Base-by-base conservation (phyloP, 2,113 vertebrate genomes). In the Erythrocercus mccallii region DNA sequence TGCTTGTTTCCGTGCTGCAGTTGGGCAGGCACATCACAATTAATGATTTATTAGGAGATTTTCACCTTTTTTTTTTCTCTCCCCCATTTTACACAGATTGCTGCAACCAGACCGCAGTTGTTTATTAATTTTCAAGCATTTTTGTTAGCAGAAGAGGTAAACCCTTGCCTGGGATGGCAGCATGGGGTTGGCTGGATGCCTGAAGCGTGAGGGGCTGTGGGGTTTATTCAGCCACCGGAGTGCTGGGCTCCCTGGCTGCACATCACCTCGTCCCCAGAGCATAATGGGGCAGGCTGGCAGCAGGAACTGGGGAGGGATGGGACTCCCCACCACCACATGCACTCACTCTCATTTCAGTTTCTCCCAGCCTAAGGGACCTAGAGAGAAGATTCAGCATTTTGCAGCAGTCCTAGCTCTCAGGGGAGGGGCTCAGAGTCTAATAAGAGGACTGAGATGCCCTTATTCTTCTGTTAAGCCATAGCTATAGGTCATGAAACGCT, bases 31-130 rank as follows among this genome's bases (percentile, higher is more conserved):
- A 86, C 80, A 93, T 94, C 95, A 93, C 94, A 92, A 93, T 96
- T 95, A 94, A 94, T 95, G 95, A 96, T 96, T 94, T 95, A 96
- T 95, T 94, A 96, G 72, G 73, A 88, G 69, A 79, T 78, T 95
- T 95, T 92, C 1, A 9, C 31, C 38, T 56, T 50, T 60, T 64
- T 72, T 6, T 8, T 61, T 60, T 38, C 17, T 15, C 9, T 1
- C 2, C 23, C 25, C 33, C 50, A 44, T 90, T 96, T 92, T 86
- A 79, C 72, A 65, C 69, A 94, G 69, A 79, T 69, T 88, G 80
- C 94, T 86, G 66, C 84, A 70, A 47, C 48, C 69, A 90, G 61
- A 89, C 72, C 1, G 0, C 44, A 38, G 76, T 71, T 88, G 73
- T 86, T 88, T 92, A 65, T 92, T 94, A 74, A 86, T 93, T 91